A percentile compares a stretch with the other conserved stretches of the same genome.
Conservation (phyloP, 92 coral and sea anemone genomes). For the Desmophyllum pertusum region DNA sequence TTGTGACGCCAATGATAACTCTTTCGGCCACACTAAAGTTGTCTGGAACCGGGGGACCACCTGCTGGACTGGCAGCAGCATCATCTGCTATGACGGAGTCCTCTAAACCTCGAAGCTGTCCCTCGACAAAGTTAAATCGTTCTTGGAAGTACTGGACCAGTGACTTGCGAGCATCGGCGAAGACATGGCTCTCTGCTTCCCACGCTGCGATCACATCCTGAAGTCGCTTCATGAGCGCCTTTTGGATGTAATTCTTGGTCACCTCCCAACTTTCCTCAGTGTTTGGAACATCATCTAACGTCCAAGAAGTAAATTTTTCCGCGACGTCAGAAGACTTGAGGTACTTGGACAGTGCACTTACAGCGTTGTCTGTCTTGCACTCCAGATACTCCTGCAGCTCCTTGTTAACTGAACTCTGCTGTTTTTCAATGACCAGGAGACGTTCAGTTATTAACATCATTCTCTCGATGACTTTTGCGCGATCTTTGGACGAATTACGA, state of each 20-base stretch:
- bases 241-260: conserved; percentile 12
- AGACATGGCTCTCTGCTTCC: conserved; percentile 49
- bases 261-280: conserved; percentile 25
- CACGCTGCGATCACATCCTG: conserved; percentile 28
- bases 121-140: conserved; percentile 30
- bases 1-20: conserved; percentile 33
- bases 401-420: not conserved
- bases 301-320: conserved; percentile 40
- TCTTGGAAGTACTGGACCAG: conserved; percentile 31
- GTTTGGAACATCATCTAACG: conserved; percentile 25
- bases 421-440: conserved; percentile 1
- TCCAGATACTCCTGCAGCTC: conserved; percentile 11
- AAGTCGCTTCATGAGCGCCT: conserved; percentile 27
- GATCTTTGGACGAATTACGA: conserved; percentile 28
- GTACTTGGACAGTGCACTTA: not conserved
- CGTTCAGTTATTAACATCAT: conserved; percentile 8
- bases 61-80: too few species aligned
- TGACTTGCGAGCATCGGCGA: conserved; percentile 20
- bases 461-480: not conserved
- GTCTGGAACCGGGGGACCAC: too few species aligned
- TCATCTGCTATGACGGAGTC: not conserved
- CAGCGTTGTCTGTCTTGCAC: not conserved
- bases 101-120: conserved; percentile 25
- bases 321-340: conserved; percentile 17
- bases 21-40: not conserved